Percentiles rank a stretch among this genome's conserved stretches.
These are phyloP conservation scores for Drosophila neocordata DNA, from an alignment of 1,140 invertebrate genomes.

Conservation along the genomic window DNA sequence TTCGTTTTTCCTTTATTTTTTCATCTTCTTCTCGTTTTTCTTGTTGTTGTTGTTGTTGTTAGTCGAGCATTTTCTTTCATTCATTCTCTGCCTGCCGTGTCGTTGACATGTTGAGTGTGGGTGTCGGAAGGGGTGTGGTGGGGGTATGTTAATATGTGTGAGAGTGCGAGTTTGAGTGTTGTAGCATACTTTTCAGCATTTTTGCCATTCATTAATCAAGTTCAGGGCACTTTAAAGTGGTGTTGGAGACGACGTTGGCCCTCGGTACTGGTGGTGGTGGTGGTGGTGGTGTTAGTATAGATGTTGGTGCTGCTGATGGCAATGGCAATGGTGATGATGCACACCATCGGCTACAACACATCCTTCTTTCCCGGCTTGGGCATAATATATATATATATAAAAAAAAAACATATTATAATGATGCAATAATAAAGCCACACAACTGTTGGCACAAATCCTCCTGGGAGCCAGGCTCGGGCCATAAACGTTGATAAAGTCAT, in stretches of 20 bases:
- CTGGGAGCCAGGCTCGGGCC: slow-evolving; percentile 39
- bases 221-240: slow-evolving; percentile 76
- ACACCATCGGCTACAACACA: background rate
- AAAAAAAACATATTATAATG: slow-evolving; percentile 66
- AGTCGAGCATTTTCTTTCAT: slow-evolving; percentile 6
- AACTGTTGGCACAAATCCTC: slow-evolving; percentile 53
- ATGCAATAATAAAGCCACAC: slow-evolving; percentile 76
- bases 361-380: background rate
- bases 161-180: slow-evolving; percentile 27
- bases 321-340: slow-evolving; percentile 16
- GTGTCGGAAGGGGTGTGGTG: background rate
- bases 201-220: slow-evolving; percentile 75
- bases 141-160: slow-evolving; percentile 23
- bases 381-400: background rate
- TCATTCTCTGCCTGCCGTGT: slow-evolving; percentile 37
- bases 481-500: slow-evolving; percentile 74
- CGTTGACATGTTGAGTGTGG: slow-evolving; percentile 64
- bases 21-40: background rate
- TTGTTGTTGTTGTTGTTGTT: slow-evolving; percentile 14
- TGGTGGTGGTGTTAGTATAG: too few relatives aligned
- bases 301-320: too few relatives aligned
- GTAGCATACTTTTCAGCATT: slow-evolving; percentile 70
- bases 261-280: background rate
- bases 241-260: background rate
- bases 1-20: slow-evolving; percentile 35